These are phyloP conservation scores for Nasonovia ribisnigri DNA, from an alignment of 2,888 invertebrate species.

Conservation along the genomic window DNA sequence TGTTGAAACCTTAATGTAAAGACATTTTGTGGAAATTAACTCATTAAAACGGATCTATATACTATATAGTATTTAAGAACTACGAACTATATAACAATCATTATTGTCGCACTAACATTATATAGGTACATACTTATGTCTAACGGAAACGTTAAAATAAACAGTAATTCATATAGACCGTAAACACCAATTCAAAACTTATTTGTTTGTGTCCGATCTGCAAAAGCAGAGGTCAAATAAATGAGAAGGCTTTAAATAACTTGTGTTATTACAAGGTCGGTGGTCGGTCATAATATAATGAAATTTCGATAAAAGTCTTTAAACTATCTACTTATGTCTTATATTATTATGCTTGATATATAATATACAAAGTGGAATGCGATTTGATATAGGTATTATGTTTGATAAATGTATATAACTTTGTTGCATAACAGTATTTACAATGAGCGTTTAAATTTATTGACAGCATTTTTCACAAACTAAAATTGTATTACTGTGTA, in stretches of 20 bases:
- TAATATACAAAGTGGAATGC: background rate
- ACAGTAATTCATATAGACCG: conserved; percentile 39
- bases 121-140: background rate
- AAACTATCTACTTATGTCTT: background rate
- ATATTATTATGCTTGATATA: background rate
- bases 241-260: conserved; percentile 38
- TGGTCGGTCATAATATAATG: background rate
- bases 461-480: background rate
- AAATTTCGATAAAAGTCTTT: background rate
- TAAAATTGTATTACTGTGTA: background rate
- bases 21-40: background rate
- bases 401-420: background rate
- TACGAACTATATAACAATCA: background rate
- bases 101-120: conserved; percentile 2
- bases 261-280: conserved; percentile 13
- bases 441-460: background rate
- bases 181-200: background rate
- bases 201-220: conserved; percentile 20
- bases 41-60: background rate
- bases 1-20: background rate
- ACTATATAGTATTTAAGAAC: background rate
- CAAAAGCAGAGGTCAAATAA: background rate
- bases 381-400: background rate
- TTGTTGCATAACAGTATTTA: background rate
- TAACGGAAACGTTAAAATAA: conserved; percentile 37